Evolutionary conservation across 2,113 vertebrate genomes (phyloP).

Genomic region (Petroica traversi): DNA sequence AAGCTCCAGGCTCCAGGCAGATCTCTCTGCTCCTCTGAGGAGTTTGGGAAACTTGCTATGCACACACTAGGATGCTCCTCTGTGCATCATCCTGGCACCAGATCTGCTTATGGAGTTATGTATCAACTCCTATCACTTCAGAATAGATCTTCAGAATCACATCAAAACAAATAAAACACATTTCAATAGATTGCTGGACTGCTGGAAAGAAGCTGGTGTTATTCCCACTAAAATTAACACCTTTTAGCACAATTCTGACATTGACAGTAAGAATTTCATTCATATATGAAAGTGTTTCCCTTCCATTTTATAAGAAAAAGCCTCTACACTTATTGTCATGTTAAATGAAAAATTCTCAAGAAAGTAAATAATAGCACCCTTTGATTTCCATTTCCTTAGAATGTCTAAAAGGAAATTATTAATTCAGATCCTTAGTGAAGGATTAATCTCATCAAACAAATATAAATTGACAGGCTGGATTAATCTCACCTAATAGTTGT

Average conservation of each 20-base stretch:
- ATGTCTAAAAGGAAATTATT: neutral
- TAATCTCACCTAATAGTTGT: neutral
- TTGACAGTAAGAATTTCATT: neutral
- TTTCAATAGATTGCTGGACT: neutral
- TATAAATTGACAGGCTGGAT: neutral
- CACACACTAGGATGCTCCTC: accelerated
- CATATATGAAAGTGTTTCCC: neutral
- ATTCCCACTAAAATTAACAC: accelerated
- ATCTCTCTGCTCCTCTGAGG: neutral
- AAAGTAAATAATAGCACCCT: neutral
- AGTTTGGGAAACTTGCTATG: neutral
- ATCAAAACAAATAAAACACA: neutral
- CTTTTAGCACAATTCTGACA: neutral
- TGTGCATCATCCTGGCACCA: neutral
- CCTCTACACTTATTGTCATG: neutral
- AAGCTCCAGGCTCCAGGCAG: neutral
- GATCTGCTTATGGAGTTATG: neutral
- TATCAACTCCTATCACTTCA: neutral
- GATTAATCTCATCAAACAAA: neutral
- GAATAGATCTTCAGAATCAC: neutral
- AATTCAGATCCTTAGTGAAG: neutral
- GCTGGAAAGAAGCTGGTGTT: neutral
- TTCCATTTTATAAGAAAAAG: neutral
- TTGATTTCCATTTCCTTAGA: neutral
- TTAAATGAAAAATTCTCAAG: neutral